phyloP scores from a whole-genome alignment of 2,888 invertebrate species.

The Fragum whitleyi region DNA sequence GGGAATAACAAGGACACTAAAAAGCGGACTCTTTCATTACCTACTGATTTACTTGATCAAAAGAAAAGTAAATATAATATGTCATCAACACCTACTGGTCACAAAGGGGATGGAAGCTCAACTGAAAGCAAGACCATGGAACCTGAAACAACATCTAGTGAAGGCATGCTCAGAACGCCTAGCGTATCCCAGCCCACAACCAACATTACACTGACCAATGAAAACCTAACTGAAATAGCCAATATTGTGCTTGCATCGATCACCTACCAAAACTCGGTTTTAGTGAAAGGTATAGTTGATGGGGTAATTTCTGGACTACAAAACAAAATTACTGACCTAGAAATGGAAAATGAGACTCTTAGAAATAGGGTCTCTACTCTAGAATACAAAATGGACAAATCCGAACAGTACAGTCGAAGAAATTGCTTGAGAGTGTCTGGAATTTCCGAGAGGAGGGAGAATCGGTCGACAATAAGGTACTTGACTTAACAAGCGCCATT shows the following conservation, averaged over 20 bases:
- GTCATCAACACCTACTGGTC: neutral
- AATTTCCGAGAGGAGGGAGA: neutral
- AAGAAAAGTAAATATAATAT: neutral
- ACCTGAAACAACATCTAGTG: neutral
- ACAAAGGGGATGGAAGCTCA: neutral
- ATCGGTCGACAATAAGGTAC: neutral
- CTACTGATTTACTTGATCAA: neutral
- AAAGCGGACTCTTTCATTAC: neutral
- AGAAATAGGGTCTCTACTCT: neutral
- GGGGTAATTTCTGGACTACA: neutral
- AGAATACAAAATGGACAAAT: neutral
- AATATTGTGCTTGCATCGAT: neutral
- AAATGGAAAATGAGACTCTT: neutral
- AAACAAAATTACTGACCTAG: neutral
- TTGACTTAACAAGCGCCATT: neutral
- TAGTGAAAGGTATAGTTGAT: constrained; percentile 5
- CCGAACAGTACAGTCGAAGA: constrained; percentile 6
- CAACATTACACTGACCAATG: neutral
- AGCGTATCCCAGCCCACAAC: neutral
- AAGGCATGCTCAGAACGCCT: neutral
- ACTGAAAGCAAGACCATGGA: neutral
- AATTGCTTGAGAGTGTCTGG: constrained; percentile 7
- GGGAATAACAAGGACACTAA: neutral
- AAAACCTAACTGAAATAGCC: neutral
- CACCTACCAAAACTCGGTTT: neutral